Evolutionary conservation across 2,888 invertebrate species (phyloP).

Genomic region (Microctonus brassicae): DNA sequence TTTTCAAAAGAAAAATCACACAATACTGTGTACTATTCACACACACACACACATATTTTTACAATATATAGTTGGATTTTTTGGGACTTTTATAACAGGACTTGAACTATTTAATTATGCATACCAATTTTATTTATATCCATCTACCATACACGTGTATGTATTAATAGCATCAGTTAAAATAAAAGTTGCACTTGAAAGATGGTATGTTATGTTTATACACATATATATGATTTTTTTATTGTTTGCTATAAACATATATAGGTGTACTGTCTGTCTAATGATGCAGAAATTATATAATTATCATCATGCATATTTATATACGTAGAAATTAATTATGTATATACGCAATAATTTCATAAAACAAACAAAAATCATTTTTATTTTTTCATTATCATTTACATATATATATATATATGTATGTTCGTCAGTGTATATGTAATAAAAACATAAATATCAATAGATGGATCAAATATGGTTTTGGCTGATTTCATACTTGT

Average conservation of each 20-base stretch:
- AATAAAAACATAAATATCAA: too few relatives aligned
- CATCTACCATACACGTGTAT: not conserved
- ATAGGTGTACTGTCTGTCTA: not conserved
- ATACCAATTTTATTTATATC: not conserved
- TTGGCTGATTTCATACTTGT: not conserved
- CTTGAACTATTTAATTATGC: not conserved
- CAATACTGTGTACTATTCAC: not conserved
- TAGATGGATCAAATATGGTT: not conserved
- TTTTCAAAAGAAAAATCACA: too few relatives aligned
- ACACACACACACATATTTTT: too few relatives aligned
- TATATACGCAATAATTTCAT: not conserved
- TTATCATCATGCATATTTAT: not conserved
- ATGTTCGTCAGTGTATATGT: too few relatives aligned
- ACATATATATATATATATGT: not conserved
- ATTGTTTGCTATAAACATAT: not conserved
- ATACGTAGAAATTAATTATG: not conserved
- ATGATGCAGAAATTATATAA: not conserved
- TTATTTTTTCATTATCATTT: not conserved
- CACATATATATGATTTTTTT: not conserved
- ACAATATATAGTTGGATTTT: not conserved
- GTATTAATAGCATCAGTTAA: too few relatives aligned
- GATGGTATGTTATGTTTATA: not conserved
- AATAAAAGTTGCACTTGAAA: too few relatives aligned
- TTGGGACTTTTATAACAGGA: not conserved
- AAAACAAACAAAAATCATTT: not conserved